These are phyloP conservation scores for Branchipolynoe longqiensis DNA, from an alignment of 2,888 invertebrate genomes.

Conservation along the genomic window DNA sequence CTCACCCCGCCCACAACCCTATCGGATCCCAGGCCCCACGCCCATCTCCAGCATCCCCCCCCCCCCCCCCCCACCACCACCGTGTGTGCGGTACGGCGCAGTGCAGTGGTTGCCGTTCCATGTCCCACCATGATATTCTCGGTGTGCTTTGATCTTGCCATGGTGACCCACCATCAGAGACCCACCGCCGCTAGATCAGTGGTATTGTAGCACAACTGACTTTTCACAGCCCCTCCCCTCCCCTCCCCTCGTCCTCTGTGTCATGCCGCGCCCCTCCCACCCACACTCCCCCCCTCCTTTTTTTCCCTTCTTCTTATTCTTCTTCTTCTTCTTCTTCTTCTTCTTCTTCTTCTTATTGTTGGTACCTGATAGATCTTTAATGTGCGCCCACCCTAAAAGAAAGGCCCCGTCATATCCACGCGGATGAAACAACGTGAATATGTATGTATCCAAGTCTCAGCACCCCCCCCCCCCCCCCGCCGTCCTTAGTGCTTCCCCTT, in stretches of 20 bases:
- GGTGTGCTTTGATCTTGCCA: slow-evolving; percentile 26
- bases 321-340: too few species aligned
- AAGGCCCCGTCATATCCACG: slow-evolving; percentile 21
- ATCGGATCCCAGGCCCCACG: background rate
- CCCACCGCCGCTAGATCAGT: slow-evolving; percentile 24
- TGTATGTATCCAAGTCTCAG: slow-evolving; percentile 6
- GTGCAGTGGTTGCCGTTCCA: background rate
- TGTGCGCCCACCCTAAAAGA: slow-evolving; percentile 11
- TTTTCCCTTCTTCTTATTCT: background rate
- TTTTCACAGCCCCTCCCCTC: slow-evolving; percentile 7
- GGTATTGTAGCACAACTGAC: slow-evolving; percentile 40
- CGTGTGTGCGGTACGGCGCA: background rate
- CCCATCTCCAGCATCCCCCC: background rate
- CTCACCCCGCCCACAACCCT: background rate
- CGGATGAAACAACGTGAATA: slow-evolving; percentile 39
- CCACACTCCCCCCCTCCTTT: background rate
- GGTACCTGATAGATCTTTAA: slow-evolving; percentile 42
- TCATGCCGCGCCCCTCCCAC: background rate
- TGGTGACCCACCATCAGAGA: slow-evolving; percentile 12
- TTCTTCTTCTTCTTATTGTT: too few species aligned
- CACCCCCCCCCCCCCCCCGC: background rate
- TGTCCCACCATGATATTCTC: slow-evolving; percentile 44
- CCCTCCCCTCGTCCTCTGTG: slow-evolving; percentile 15
- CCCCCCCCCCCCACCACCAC: background rate
- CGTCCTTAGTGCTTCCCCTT: background rate